Evolutionary conservation across 2,113 vertebrate species (phyloP).

Genomic region (Rhagologus leucostigma): DNA sequence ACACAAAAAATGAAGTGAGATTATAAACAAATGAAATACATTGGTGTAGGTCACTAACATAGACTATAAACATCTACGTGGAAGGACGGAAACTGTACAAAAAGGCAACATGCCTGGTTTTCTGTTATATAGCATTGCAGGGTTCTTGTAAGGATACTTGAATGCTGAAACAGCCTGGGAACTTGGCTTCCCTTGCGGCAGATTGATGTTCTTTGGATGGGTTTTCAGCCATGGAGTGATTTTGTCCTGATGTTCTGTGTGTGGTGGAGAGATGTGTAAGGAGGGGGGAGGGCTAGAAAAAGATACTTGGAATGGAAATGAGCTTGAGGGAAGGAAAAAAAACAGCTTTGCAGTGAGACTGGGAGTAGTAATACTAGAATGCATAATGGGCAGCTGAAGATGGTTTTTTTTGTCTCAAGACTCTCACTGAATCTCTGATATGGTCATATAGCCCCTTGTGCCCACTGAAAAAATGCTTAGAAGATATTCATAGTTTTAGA

Average conservation of each 20-base stretch:
- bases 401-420: not conserved
- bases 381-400: not conserved
- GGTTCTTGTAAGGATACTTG: constrained; percentile 24
- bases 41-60: not conserved
- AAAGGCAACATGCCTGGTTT: not conserved
- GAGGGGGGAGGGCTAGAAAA: not conserved
- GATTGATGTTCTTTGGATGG: constrained; percentile 20
- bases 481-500: not conserved
- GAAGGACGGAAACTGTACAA: not conserved
- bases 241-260: constrained; percentile 46
- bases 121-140: constrained; percentile 11
- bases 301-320: constrained; percentile 1
- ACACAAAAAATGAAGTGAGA: not conserved
- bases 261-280: not conserved
- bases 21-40: not conserved
- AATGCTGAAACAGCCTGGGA: constrained; percentile 19
- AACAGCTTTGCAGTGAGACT: not conserved
- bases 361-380: not conserved
- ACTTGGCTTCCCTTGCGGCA: not conserved
- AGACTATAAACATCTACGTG: not conserved
- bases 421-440: not conserved
- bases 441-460: not conserved
- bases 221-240: constrained; percentile 29
- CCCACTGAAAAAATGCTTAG: not conserved
- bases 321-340: not conserved